Percentiles rank a stretch among this genome's conserved stretches.
Evolutionary conservation across 2,113 vertebrate genomes (phyloP).

Genomic region (Calyptomena viridis): DNA sequence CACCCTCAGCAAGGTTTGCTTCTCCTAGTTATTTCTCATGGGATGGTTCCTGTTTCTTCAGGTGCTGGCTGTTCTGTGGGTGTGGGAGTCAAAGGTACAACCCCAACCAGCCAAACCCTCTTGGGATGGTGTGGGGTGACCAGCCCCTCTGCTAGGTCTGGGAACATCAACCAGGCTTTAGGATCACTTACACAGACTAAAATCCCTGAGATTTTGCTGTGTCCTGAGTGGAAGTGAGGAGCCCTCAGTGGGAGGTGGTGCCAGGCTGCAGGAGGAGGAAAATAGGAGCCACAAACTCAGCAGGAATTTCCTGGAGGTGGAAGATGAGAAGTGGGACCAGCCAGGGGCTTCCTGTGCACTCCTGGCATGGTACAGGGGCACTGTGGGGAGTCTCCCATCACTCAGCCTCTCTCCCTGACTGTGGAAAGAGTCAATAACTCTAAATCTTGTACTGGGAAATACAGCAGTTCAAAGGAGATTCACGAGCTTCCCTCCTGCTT

Average conservation of each 20-base stretch:
- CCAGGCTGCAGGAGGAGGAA: background rate
- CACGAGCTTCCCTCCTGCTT: background rate
- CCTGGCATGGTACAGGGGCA: background rate
- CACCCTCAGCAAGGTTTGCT: background rate
- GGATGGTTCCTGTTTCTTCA: background rate
- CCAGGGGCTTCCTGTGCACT: background rate
- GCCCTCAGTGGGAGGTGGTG: background rate
- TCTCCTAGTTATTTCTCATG: background rate
- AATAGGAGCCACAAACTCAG: background rate
- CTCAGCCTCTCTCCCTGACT: background rate
- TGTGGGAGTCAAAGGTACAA: background rate
- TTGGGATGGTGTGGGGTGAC: background rate
- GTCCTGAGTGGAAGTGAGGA: background rate
- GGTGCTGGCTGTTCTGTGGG: rapidly evolving
- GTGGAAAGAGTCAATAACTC: background rate
- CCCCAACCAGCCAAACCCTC: background rate
- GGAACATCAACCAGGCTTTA: background rate
- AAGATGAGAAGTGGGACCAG: background rate
- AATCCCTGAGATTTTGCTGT: background rate
- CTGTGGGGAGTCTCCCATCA: background rate
- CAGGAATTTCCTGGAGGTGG: background rate
- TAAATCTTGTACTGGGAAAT: background rate
- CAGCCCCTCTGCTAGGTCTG: background rate
- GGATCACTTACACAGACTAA: background rate
- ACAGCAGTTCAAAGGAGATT: background rate